A percentile compares a stretch with the other conserved stretches of the same genome.
phyloP scores from a whole-genome alignment of 2,797 vertebrate species.

The Mareca strepera region DNA sequence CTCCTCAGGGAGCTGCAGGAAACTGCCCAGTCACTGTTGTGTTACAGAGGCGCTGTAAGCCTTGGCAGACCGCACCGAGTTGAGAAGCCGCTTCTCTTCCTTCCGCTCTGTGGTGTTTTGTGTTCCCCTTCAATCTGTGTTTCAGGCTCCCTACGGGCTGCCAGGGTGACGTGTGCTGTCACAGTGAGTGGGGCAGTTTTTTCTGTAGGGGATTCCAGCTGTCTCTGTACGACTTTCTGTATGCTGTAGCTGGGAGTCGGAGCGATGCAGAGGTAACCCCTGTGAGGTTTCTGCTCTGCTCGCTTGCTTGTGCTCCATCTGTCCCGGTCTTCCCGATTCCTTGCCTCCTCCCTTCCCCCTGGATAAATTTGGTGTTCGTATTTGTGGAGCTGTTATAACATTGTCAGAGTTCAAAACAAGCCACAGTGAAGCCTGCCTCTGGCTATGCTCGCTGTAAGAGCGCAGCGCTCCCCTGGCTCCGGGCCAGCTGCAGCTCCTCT shows the following conservation, averaged over 20 bases:
- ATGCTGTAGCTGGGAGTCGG: rapidly evolving
- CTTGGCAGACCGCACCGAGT: neutral
- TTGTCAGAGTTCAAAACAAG: neutral
- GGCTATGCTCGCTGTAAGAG: neutral
- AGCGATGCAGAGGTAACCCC: neutral
- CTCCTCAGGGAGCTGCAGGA: neutral
- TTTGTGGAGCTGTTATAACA: neutral
- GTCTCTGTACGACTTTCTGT: neutral
- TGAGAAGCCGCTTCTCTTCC: neutral
- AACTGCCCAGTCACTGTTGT: neutral
- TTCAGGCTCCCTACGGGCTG: rapidly evolving
- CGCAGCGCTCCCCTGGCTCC: neutral
- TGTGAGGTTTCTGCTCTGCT: neutral
- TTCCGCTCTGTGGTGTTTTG: rapidly evolving
- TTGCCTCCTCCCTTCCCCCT: neutral
- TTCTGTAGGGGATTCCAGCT: neutral
- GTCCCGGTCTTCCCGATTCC: neutral
- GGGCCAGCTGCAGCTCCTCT: neutral
- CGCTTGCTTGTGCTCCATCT: neutral
- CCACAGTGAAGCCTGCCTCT: neutral
- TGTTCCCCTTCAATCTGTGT: neutral
- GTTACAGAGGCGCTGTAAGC: rapidly evolving
- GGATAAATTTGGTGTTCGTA: neutral
- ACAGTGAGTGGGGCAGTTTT: neutral
- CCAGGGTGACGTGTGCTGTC: neutral